phyloP scores from a whole-genome alignment of 1,140 invertebrate species.

The Dysdera silvatica region DNA sequence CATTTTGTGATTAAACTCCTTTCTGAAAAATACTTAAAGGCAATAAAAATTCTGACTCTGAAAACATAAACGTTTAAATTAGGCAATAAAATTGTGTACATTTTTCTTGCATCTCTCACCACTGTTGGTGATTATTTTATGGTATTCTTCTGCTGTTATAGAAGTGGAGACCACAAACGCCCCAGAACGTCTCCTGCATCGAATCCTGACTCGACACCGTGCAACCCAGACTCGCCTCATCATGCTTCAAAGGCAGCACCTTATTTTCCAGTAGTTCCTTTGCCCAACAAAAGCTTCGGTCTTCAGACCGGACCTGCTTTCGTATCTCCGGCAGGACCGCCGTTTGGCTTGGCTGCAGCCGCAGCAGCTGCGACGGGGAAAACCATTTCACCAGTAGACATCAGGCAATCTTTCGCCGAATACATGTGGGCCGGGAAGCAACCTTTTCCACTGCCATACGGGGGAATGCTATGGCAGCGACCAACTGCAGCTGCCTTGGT shows the following conservation, averaged over 20 bases:
- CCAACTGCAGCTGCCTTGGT: too few relatives aligned
- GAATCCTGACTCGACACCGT: conserved; percentile 16
- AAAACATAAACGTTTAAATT: too few relatives aligned
- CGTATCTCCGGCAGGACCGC: conserved; percentile 7
- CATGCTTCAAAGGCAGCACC: conserved; percentile 15
- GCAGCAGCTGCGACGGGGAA: conserved; percentile 1
- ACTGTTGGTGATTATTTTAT: too few relatives aligned
- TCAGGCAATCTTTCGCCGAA: conserved; percentile 35
- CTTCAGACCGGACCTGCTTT: conserved; percentile 5
- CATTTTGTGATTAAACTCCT: too few relatives aligned
- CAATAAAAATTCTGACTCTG: too few relatives aligned
- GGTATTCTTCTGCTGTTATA: background rate
- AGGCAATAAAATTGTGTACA: too few relatives aligned
- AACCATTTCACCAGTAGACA: conserved; percentile 21
- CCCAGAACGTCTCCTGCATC: conserved; percentile 6
- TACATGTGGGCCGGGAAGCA: conserved; percentile 36
- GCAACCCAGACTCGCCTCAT: conserved; percentile 21
- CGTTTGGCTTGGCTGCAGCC: background rate
- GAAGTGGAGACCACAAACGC: conserved; percentile 6
- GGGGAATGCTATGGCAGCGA: conserved; percentile 26
- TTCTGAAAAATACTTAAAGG: too few relatives aligned
- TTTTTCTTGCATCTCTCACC: too few relatives aligned
- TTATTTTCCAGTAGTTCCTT: conserved; percentile 31
- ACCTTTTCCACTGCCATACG: conserved; percentile 31
- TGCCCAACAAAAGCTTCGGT: conserved; percentile 31